phyloP scores from a whole-genome alignment of 2,888 invertebrate species.

The Terebella lapidaria region DNA sequence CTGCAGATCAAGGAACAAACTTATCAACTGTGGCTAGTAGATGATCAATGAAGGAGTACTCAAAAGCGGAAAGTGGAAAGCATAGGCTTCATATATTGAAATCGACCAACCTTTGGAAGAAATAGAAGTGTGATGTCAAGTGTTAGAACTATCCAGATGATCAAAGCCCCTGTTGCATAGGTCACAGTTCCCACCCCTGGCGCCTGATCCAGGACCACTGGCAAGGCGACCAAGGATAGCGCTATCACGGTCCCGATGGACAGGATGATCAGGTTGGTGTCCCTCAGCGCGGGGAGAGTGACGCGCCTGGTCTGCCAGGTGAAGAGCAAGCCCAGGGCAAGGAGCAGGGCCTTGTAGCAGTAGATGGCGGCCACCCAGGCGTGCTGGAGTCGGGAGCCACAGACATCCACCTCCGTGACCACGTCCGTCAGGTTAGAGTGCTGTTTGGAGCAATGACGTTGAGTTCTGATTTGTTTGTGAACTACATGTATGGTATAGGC shows the following conservation, averaged over 20 bases:
- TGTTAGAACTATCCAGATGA: slow-evolving; percentile 13
- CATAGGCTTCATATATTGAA: too few species aligned
- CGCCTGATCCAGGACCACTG: slow-evolving; percentile 9
- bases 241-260: slow-evolving; percentile 9
- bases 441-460: too few species aligned
- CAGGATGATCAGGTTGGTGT: slow-evolving; percentile 10
- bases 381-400: slow-evolving; percentile 11
- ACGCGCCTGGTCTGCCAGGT: slow-evolving; percentile 22
- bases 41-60: too few species aligned
- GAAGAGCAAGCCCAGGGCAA: slow-evolving; percentile 12
- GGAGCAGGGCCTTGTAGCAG: slow-evolving; percentile 12
- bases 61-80: too few species aligned
- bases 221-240: slow-evolving; percentile 16
- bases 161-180: slow-evolving; percentile 12
- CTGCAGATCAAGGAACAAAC: not conserved
- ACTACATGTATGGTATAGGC: too few species aligned
- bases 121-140: slow-evolving; percentile 16
- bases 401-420: slow-evolving; percentile 9
- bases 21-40: too few species aligned
- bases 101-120: slow-evolving; percentile 20
- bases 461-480: too few species aligned
- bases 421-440: slow-evolving; percentile 4
- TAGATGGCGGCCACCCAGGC: slow-evolving; percentile 19
- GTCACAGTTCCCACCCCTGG: slow-evolving; percentile 4
- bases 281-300: slow-evolving; percentile 20